Conservation (phyloP, 2,113 vertebrate species). For the Alethe diademata region DNA sequence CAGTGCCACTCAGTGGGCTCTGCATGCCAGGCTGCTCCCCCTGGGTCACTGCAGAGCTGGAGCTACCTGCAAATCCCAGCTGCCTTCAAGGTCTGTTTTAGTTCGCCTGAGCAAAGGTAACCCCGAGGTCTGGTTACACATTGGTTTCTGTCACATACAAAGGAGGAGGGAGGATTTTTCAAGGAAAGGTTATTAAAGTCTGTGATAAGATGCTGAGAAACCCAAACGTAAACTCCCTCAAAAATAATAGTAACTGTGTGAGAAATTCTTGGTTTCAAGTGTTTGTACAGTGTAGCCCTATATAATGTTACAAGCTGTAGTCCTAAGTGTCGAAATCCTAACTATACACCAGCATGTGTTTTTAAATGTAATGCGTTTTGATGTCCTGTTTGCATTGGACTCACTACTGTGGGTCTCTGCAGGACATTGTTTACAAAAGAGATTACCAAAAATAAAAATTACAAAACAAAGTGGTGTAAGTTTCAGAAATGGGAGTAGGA, state of each 20-base stretch:
- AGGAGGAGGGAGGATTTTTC: neutral
- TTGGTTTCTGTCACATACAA: neutral
- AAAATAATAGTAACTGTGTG: neutral
- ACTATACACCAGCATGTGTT: neutral
- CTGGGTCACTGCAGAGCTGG: fast-evolving
- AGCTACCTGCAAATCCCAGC: neutral
- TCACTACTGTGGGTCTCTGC: conserved; percentile 28
- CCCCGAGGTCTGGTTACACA: neutral
- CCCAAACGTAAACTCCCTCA: conserved; percentile 6
- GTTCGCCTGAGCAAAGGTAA: neutral
- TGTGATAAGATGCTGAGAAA: neutral
- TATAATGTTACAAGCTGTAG: neutral
- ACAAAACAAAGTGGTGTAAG: conserved; percentile 29
- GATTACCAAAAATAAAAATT: conserved; percentile 59
- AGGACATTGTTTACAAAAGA: conserved; percentile 50
- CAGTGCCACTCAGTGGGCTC: neutral
- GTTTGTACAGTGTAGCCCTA: neutral
- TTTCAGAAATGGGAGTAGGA: conserved; percentile 22
- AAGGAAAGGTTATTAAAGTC: neutral
- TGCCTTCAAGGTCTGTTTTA: neutral
- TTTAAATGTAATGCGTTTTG: conserved; percentile 21
- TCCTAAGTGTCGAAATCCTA: neutral
- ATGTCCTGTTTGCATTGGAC: conserved; percentile 54
- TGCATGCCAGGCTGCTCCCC: fast-evolving
- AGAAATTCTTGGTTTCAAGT: conserved; percentile 18